Base-by-base conservation (phyloP, 2,797 vertebrate species). In the Dryobates pubescens region DNA sequence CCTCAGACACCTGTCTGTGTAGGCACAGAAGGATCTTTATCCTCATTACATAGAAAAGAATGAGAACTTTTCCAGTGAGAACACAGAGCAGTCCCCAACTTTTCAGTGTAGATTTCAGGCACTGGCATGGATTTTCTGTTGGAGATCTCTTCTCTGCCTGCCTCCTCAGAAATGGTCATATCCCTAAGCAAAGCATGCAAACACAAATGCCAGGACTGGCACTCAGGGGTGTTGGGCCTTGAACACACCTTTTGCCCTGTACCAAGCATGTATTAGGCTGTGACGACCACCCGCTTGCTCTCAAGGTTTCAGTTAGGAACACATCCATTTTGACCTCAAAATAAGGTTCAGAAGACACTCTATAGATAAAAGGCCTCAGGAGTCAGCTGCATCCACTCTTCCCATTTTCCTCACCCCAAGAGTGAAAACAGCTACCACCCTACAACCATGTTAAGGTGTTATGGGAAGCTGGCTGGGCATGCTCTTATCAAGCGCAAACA, bases 401-500 rank as follows among this genome's bases (percentile, higher is more conserved):
- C 34, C 22, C 11, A 9, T 79, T 89, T 80, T 85, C 32, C 43
- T 5, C 24, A 47, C 1, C 7, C 5, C 29, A 67, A 53, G 53
- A 69, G 27, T 4, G 0, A 84, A 89, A 92, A 22, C 57, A 54
- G 15, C 24, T 51, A 87, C 57, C 49, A 79, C 15, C 49, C 41
- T 13, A 49, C 5, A 85, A 68, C 79, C n/a, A 27, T 0, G 32
- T 38, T 30, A 36, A 74, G 14, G 29, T 61, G 70, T 36, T 54
- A 30, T 4, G 20, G 64, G 45, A 78, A 82, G 63, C 19, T 30
- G 34, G 62, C 72, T 47, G 13, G 38, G 38, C 30, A 38, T 0
- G 0, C 41, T 78, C 67, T 93, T 96, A 93, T 96, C 95, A 36
- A 59, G 63, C 47, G 27, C 29, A 18, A 57, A 9, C 93, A 95